Evolutionary conservation across 2,888 invertebrate species (phyloP).

Genomic region (Neoaliturus tenellus): DNA sequence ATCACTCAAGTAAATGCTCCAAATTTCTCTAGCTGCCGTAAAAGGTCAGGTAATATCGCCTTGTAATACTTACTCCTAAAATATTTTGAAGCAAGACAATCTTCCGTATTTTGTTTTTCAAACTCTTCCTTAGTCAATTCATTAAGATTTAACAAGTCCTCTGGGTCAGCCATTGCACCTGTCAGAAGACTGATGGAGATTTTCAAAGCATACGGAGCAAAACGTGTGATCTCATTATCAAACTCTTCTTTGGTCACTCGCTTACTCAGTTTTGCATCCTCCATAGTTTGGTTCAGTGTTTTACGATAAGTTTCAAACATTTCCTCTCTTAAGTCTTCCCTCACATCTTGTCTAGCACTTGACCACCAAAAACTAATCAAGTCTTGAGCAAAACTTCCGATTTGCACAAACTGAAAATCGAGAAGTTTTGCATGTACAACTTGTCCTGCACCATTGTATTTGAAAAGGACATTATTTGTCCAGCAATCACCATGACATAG

Average conservation of each 20-base stretch:
- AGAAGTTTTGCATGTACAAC: slow-evolving; percentile 41
- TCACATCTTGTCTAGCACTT: slow-evolving; percentile 45
- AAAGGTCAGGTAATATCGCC: neutral
- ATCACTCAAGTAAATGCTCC: no score
- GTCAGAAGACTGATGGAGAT: neutral
- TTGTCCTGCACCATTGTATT: slow-evolving; percentile 40
- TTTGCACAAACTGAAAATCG: slow-evolving; percentile 55
- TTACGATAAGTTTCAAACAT: slow-evolving; percentile 45
- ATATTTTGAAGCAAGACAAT: neutral
- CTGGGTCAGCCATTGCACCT: neutral
- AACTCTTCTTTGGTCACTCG: slow-evolving; percentile 10
- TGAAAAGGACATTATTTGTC: slow-evolving; percentile 59
- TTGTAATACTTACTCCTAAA: neutral
- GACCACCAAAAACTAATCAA: slow-evolving; percentile 52
- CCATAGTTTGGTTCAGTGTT: slow-evolving; percentile 42
- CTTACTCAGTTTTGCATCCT: neutral
- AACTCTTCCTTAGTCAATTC: neutral
- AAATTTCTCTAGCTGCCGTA: neutral
- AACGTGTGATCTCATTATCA: slow-evolving; percentile 1
- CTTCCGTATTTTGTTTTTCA: neutral
- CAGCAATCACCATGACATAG: slow-evolving; percentile 57
- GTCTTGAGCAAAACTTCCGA: slow-evolving; percentile 54
- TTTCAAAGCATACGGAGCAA: neutral
- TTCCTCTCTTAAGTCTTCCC: slow-evolving; percentile 27
- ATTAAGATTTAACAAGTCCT: neutral